These are phyloP conservation scores for Pseudorasbora parva DNA, from an alignment of 2,113 vertebrate genomes.

Conservation along the genomic window DNA sequence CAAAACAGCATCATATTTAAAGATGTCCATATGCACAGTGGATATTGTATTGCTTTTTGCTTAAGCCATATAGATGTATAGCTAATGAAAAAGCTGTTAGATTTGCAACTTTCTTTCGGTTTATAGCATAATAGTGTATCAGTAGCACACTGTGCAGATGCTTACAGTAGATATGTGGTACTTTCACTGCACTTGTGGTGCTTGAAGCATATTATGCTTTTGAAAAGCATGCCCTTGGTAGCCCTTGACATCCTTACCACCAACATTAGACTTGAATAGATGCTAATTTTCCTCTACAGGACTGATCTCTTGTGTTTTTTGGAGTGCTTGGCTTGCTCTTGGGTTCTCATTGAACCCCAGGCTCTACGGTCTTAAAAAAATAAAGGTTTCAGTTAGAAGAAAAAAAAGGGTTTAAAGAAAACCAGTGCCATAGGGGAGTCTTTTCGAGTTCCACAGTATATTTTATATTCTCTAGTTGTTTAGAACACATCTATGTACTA, in stretches of 20 bases:
- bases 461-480: not conserved
- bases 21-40: not conserved
- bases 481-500: not conserved
- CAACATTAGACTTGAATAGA: constrained; percentile 12
- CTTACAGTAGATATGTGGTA: not conserved
- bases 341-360: not conserved
- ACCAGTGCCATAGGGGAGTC: not conserved
- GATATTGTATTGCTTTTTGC: not conserved
- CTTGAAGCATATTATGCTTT: constrained; percentile 15
- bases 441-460: not conserved
- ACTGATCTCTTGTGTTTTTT: constrained; percentile 23
- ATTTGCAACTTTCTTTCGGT: not conserved
- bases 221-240: constrained; percentile 47
- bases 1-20: not conserved
- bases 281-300: constrained; percentile 20
- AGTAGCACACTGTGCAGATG: not conserved
- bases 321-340: constrained; percentile 21
- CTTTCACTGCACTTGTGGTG: constrained; percentile 8
- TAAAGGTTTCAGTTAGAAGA: not conserved
- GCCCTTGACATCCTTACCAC: constrained; percentile 40
- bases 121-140: not conserved
- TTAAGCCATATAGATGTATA: not conserved
- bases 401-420: not conserved
- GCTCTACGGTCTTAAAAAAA: not conserved
- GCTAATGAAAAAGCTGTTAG: not conserved